A percentile compares a stretch with the other conserved stretches of the same genome.
phyloP scores from a whole-genome alignment of 2,113 vertebrate species.

The Hyperoodon ampullatus region DNA sequence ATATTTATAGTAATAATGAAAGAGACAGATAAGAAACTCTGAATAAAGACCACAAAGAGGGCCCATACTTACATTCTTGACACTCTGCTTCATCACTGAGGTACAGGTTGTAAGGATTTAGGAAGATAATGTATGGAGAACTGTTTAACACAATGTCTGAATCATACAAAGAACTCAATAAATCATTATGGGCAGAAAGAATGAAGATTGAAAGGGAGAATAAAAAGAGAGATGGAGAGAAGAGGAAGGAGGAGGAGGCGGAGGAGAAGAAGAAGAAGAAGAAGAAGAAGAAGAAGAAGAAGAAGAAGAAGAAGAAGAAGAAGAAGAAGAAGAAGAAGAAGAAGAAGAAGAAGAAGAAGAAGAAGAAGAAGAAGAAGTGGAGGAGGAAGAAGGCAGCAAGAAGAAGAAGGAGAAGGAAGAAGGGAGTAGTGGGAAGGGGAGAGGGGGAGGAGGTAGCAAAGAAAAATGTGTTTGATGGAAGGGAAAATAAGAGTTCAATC shows the following conservation, averaged over 20 bases:
- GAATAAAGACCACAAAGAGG: neutral
- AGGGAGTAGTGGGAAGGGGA: too few species aligned
- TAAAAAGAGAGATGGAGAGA: neutral
- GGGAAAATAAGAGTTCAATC: neutral
- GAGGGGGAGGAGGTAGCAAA: neutral
- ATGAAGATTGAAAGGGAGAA: neutral
- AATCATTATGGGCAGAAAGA: neutral
- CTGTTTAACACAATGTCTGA: neutral
- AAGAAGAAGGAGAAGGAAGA: neutral
- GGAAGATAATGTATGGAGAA: neutral
- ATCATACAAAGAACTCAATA: neutral
- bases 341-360: too few species aligned
- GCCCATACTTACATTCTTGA: neutral
- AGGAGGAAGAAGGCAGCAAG: too few species aligned
- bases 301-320: too few species aligned
- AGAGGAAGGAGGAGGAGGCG: neutral
- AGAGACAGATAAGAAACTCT: neutral
- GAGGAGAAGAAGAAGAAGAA: too few species aligned
- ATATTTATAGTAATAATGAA: neutral
- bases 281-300: too few species aligned
- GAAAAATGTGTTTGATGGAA: neutral
- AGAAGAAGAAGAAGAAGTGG: too few species aligned
- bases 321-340: too few species aligned
- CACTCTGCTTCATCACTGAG: neutral
- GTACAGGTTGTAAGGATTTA: neutral